These are phyloP conservation scores for Choloepus didactylus DNA, from an alignment of 2,797 vertebrate genomes.

Conservation along the genomic window DNA sequence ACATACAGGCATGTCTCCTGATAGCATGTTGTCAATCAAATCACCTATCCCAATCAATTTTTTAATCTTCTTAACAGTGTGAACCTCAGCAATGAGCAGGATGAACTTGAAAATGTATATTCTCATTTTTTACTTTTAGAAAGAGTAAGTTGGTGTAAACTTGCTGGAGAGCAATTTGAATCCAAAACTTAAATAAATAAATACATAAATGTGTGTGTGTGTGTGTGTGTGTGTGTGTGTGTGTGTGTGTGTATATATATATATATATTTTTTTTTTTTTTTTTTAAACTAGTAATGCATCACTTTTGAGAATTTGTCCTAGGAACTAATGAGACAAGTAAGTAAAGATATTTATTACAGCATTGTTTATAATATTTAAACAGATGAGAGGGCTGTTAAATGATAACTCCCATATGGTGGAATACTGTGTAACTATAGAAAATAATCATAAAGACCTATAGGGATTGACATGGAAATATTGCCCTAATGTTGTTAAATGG, in stretches of 20 bases:
- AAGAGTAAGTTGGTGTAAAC: neutral
- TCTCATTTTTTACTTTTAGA: neutral
- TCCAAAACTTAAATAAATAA: neutral
- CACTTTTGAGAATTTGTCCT: neutral
- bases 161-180: neutral
- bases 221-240: too few relatives aligned
- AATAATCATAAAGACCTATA: neutral
- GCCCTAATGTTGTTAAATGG: neutral
- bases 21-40: neutral
- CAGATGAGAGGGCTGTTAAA: neutral
- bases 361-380: neutral
- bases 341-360: neutral
- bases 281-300: constrained; percentile 6
- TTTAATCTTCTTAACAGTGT: neutral
- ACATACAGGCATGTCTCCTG: neutral
- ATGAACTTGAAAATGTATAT: neutral
- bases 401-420: neutral
- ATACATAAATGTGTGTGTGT: too few relatives aligned
- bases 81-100: neutral
- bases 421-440: neutral
- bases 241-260: too few relatives aligned
- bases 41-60: neutral
- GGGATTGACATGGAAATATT: neutral
- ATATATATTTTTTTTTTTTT: too few relatives aligned
- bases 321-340: constrained; percentile 1